These are phyloP conservation scores for Lindbergichthys nudifrons DNA, from an alignment of 2,797 vertebrate species.

Conservation along the genomic window DNA sequence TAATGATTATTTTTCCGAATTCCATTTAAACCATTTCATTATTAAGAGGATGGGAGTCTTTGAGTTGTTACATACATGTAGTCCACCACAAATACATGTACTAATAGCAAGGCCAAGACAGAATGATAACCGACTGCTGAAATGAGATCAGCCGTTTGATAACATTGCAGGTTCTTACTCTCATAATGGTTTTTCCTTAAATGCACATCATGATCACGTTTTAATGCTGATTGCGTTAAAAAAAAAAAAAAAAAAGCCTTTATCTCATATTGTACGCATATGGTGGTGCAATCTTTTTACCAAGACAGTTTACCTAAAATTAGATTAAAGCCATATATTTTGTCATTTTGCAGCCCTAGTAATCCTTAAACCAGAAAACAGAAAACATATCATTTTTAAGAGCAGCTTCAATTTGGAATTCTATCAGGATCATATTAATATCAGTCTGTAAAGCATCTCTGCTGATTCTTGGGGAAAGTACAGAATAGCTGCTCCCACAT, in stretches of 20 bases:
- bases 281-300: too few species aligned
- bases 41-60: not conserved
- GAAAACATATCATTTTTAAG: not conserved
- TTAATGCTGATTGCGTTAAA: too few species aligned
- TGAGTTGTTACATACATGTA: conserved; percentile 36
- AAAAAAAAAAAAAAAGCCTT: too few species aligned
- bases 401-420: conserved; percentile 18
- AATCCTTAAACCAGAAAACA: not conserved
- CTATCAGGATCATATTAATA: conserved; percentile 28
- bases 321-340: too few species aligned
- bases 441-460: conserved; percentile 26
- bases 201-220: too few species aligned
- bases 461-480: conserved; percentile 14
- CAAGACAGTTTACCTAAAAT: too few species aligned
- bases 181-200: conserved; percentile 23
- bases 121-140: conserved; percentile 51
- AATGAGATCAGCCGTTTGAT: conserved; percentile 48
- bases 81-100: conserved; percentile 18
- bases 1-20: conserved; percentile 11
- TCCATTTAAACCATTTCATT: not conserved
- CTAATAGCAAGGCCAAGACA: conserved; percentile 17
- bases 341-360: too few species aligned
- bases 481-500: conserved; percentile 23
- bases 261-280: too few species aligned
- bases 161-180: conserved; percentile 22